Evolutionary conservation across 2,888 invertebrate genomes (phyloP).

Genomic region (Autographa pulchrina): DNA sequence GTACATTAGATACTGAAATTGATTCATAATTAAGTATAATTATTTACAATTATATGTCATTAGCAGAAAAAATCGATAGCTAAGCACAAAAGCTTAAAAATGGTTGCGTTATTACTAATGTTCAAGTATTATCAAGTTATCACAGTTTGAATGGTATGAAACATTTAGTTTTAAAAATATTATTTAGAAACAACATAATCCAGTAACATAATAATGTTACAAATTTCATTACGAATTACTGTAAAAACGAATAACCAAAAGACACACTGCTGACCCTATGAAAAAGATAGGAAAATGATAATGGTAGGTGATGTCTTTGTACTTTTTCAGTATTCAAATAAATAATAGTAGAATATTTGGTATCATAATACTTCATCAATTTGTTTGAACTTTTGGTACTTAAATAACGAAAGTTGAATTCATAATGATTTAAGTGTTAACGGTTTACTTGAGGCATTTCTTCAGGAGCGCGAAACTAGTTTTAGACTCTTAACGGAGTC

Average conservation of each 20-base stretch:
- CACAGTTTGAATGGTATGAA: background rate
- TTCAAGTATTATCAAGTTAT: background rate
- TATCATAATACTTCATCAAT: constrained; percentile 70
- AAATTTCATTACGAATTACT: background rate
- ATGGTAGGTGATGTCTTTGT: background rate
- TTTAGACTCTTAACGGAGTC: background rate
- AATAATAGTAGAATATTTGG: constrained; percentile 70
- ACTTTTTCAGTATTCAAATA: constrained; percentile 20
- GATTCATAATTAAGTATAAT: constrained; percentile 9
- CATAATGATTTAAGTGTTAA: background rate
- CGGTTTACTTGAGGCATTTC: background rate
- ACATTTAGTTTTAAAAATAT: background rate
- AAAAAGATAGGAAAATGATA: background rate
- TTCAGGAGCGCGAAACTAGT: background rate
- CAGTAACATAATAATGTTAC: background rate
- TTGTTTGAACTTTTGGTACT: constrained; percentile 54
- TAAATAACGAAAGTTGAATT: background rate
- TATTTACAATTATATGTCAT: constrained; percentile 18
- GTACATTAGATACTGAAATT: constrained; percentile 16
- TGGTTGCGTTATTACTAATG: background rate
- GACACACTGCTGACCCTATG: background rate
- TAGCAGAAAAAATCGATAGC: background rate
- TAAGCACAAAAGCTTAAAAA: constrained; percentile 7
- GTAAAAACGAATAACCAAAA: background rate
- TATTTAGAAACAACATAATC: background rate